phyloP scores from a whole-genome alignment of 2,888 invertebrate genomes.

The Drosophila quinaria region DNA sequence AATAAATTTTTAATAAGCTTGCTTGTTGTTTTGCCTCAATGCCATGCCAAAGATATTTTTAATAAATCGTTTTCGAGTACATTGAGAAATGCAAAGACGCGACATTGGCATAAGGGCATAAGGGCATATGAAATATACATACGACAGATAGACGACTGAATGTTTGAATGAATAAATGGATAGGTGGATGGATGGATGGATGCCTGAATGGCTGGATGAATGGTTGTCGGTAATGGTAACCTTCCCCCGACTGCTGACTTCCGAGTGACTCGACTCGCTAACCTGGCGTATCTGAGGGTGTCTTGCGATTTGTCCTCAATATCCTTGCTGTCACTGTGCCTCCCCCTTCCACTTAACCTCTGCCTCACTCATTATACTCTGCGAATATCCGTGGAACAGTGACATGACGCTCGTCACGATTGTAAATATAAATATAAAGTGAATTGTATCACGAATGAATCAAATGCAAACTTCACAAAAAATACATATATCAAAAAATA shows the following conservation, averaged over 20 bases:
- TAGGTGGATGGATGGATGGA: conserved; percentile 32
- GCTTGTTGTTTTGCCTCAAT: conserved; percentile 75
- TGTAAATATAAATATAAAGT: not conserved
- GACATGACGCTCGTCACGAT: conserved; percentile 7
- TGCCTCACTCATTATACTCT: conserved; percentile 5
- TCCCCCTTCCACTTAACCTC: not conserved
- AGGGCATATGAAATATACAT: conserved; percentile 77
- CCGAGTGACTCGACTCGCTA: conserved; percentile 62
- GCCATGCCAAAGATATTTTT: conserved; percentile 79
- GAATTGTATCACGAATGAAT: not conserved
- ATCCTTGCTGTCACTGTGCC: conserved; percentile 39
- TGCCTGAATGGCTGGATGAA: conserved; percentile 28
- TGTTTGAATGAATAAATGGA: conserved; percentile 41
- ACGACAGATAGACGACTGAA: conserved; percentile 42
- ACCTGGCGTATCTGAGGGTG: conserved; percentile 65
- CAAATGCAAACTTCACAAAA: not conserved
- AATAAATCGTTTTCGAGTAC: conserved; percentile 80
- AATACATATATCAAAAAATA: too few relatives aligned
- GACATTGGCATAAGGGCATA: conserved; percentile 41
- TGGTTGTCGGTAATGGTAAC: conserved; percentile 71
- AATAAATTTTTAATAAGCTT: conserved; percentile 82
- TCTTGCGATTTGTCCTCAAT: conserved; percentile 72
- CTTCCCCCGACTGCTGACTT: not conserved
- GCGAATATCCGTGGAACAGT: not conserved
- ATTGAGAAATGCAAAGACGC: conserved; percentile 76